Base-by-base conservation (phyloP, 2,888 invertebrate genomes). In the Choreutis nemorana region DNA sequence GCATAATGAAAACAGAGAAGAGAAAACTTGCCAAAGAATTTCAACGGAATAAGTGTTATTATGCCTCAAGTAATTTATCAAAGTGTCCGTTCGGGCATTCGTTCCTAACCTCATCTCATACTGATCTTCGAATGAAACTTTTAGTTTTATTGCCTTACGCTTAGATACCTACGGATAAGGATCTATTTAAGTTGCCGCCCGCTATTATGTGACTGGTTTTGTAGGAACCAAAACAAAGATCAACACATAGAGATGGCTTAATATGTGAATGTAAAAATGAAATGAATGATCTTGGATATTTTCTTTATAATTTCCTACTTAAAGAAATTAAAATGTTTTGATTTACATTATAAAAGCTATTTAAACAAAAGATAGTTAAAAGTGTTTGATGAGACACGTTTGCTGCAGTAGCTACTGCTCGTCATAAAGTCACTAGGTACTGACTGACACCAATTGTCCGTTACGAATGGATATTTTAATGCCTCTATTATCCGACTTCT, bases 31-130 rank as follows among this genome's bases (percentile, higher is more conserved):
- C 45, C 48, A 46, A 18, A 45, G 45, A 49, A 42, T 45, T 44
- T 34, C 45, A 48, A 48, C 42, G 50, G 48, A 64, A 64, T 54
- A 48, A 62, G 63, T 63, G 62, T 61, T 66, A 70, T 70, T 70
- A 62, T 65, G 52, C 48, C 53, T 48, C 56, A 55, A 55, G 62
- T 61, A 63, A 72, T 75, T 71, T 70, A 72, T 73, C 72, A 75
- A 72, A 68, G 65, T 45, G 66, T 68, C 67, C 44, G 48, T 44
- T n/a, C 39, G 41, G 34, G 35, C 26, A 10, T 21, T 42, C 36
- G 39, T 43, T 39, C 41, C 40, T 40, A 42, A 34, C 34, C 31
- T 39, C 34, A 33, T 40, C 42, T 40, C n/a, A 41, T 40, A 41
- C 50, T 40, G 39, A 48, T 48, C 51, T 61, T 54, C 54, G 51